These are phyloP conservation scores for Taenioides sp. DNA, from an alignment of 2,797 vertebrate species.

Conservation along the genomic window DNA sequence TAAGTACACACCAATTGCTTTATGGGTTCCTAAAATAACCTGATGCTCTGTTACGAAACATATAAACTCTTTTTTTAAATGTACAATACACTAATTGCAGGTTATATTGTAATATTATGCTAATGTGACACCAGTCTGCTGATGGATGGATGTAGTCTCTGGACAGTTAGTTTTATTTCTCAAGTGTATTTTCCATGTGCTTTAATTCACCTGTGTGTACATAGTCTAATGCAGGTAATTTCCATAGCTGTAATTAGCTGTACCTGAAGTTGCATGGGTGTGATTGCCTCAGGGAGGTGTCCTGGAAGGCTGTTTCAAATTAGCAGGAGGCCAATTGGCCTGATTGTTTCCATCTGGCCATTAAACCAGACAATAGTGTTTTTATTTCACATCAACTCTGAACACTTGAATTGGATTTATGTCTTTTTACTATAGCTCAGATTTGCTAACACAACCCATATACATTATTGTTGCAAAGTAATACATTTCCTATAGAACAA, in stretches of 20 bases:
- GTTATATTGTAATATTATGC: constrained; percentile 27
- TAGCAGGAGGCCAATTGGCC: constrained; percentile 71
- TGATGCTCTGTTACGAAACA: constrained; percentile 61
- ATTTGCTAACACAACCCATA: constrained; percentile 26
- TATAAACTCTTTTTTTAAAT: neutral
- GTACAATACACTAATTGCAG: constrained; percentile 3
- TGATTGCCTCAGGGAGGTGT: constrained; percentile 74
- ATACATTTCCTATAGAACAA: constrained; percentile 21
- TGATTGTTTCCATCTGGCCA: constrained; percentile 81
- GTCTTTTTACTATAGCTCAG: constrained; percentile 7
- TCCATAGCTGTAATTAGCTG: constrained; percentile 76
- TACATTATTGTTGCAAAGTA: constrained; percentile 16
- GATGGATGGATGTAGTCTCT: constrained; percentile 24
- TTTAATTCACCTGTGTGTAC: constrained; percentile 50
- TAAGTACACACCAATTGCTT: neutral
- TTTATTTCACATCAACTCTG: constrained; percentile 32
- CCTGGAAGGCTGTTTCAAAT: constrained; percentile 74
- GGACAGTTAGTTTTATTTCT: constrained; percentile 47
- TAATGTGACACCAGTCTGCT: constrained; percentile 42
- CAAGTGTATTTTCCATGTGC: constrained; percentile 33
- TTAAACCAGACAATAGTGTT: constrained; percentile 60
- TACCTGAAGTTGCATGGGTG: constrained; percentile 71
- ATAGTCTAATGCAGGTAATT: constrained; percentile 54
- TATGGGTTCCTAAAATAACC: constrained; percentile 21
- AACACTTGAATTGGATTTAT: constrained; percentile 28